These are phyloP conservation scores for Marasmarcha lunaedactyla DNA, from an alignment of 2,888 invertebrate species.

Conservation along the genomic window DNA sequence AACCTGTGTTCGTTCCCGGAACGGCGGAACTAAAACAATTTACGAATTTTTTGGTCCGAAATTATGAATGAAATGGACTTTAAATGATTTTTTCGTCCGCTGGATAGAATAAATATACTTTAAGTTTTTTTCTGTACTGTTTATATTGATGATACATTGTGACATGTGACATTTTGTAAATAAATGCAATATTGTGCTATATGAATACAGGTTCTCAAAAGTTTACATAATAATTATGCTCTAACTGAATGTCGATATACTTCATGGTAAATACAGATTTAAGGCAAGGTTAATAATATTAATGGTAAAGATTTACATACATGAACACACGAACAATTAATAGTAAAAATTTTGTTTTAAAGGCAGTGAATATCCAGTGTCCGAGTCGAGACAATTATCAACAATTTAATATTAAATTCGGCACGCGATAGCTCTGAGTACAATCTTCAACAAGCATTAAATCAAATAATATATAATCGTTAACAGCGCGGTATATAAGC, in stretches of 20 bases:
- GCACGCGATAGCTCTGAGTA: not conserved
- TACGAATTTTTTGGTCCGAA: too few relatives aligned
- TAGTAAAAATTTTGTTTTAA: constrained; percentile 11
- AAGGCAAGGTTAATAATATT: constrained; percentile 3
- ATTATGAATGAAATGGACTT: too few relatives aligned
- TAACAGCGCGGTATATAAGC: constrained; percentile 54
- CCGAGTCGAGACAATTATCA: constrained; percentile 22
- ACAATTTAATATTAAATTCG: constrained; percentile 29
- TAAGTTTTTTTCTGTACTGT: too few relatives aligned
- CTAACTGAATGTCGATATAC: too few relatives aligned
- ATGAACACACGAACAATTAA: constrained; percentile 19
- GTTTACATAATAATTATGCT: too few relatives aligned
- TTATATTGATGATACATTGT: constrained; percentile 5
- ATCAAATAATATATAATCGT: constrained; percentile 31
- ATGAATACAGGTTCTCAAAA: constrained; percentile 1
- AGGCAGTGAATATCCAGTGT: constrained; percentile 49
- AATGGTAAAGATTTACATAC: not conserved
- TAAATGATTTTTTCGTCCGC: too few relatives aligned
- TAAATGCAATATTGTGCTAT: constrained; percentile 52
- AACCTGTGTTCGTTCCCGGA: too few relatives aligned
- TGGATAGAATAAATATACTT: too few relatives aligned
- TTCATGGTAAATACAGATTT: constrained; percentile 9
- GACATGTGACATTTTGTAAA: constrained; percentile 28
- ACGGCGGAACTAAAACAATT: too few relatives aligned
- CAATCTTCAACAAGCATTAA: constrained; percentile 39